Base-by-base conservation (phyloP, 2,113 vertebrate genomes). In the Mionectes macconnelli region DNA sequence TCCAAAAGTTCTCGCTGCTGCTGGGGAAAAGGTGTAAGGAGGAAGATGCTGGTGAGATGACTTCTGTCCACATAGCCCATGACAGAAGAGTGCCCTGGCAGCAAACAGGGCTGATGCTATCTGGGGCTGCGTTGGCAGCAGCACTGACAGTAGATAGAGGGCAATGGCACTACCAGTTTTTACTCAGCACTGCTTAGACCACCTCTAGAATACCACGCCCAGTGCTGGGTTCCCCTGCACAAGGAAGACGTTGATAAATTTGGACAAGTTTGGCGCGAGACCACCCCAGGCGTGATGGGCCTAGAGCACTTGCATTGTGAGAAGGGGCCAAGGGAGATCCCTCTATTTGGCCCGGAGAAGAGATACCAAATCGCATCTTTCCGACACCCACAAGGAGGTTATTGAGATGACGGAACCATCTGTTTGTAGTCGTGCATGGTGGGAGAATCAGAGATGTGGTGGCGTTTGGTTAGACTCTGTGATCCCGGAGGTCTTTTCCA, bases 141-240 rank as follows among this genome's bases (percentile, higher is more conserved):
- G 33, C 39, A 53, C 6, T 72, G 49, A 5, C 84, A 66, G 44
- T 11, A 66, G 0, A 45, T 17, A 8, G 23, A 88, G 20, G 10
- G 8, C 17, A 45, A 18, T 0, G 0, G 30, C 0, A 0, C 37
- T 27, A 5, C 9, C 3, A 2, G 12, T 53, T 84, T 70, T 75
- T 30, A 72, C 12, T 70, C 22, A 25, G 11, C 12, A 44, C 11
- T 72, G 79, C 44, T 45, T 69, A 55, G 30, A 81, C 30, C 8
- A 21, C n/a, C 8, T 73, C 30, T 47, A 33, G 33, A 89, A 45
- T 2, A 73, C 6, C 0, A 0, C 19, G 20, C 33, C 21, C 45
- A 47, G 20, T 28, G 37, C 55, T 33, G 35, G n/a, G 31, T 15
- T 77, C 25, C 19, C 4, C 22, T 37, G 0, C 1, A 0, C 9